phyloP scores from a whole-genome alignment of 2,797 vertebrate species.

The Lutjanus argentimaculatus region DNA sequence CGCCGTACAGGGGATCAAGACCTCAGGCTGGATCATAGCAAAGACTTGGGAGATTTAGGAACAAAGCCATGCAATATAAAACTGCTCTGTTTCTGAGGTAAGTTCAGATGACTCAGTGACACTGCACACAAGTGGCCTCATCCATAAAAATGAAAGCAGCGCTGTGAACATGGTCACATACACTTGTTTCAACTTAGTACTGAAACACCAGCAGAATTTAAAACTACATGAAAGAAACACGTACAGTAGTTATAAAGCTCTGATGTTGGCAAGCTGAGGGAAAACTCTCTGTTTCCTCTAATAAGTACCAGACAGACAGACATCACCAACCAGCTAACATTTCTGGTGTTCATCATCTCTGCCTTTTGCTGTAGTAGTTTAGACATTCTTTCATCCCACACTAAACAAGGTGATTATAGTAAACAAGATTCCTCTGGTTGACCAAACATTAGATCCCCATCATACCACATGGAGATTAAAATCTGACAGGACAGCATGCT shows the following conservation, averaged over 20 bases:
- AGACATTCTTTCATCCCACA: slow-evolving; percentile 35
- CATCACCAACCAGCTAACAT: neutral
- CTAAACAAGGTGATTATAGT: slow-evolving; percentile 48
- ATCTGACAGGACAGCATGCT: slow-evolving; percentile 18
- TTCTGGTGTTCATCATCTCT: slow-evolving; percentile 11
- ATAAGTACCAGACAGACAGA: slow-evolving; percentile 10
- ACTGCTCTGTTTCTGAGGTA: slow-evolving; percentile 21
- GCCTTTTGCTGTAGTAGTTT: slow-evolving; percentile 32
- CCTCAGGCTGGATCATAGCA: slow-evolving; percentile 35
- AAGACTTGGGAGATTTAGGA: slow-evolving; percentile 35
- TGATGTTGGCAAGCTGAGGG: slow-evolving; percentile 11
- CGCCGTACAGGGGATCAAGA: slow-evolving; percentile 32
- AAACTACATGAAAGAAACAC: neutral
- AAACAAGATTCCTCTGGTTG: slow-evolving; percentile 40
- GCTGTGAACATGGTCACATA: slow-evolving; percentile 19
- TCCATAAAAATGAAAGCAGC: slow-evolving; percentile 51
- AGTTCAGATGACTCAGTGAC: slow-evolving; percentile 24
- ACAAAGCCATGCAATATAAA: slow-evolving; percentile 41
- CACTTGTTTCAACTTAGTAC: neutral
- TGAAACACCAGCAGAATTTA: neutral
- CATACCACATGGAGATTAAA: slow-evolving; percentile 15
- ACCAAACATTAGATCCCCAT: slow-evolving; percentile 37
- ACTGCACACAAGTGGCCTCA: slow-evolving; percentile 28
- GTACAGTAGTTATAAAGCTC: neutral
- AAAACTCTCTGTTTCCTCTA: slow-evolving; percentile 8